Evolutionary conservation across 2,888 invertebrate genomes (phyloP), one percentile per base, ranked within the genome.

Genomic region (Microchrysa polita): DNA sequence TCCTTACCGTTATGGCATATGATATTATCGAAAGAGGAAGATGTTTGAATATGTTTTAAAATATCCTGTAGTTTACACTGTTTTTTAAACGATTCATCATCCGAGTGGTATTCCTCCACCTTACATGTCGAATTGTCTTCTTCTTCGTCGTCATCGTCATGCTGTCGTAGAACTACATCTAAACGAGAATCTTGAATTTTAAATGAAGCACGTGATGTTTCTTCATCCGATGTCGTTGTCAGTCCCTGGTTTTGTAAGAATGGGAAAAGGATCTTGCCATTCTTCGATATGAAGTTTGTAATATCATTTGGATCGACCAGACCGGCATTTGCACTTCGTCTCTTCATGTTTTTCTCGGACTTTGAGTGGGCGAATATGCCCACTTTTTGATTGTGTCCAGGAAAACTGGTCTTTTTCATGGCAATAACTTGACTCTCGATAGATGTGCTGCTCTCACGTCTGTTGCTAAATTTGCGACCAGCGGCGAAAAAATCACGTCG

Each of bases 401-500:
- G 83, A 77, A 82, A 84, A 1, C 81, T 83, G 1, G 83, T 83
- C 77, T 84, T 85, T 72, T 84, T 82, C n/a, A 85, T 77, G 2
- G 85, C 84, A 67, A 84, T 82, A 59, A 91, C 86, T 82, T 93
- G 93, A 78, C 93, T 94, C 81, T 94, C 94, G 44, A 94, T 89
- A 14, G 94, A 94, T 0, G 93, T 92, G 57, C 92, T 92, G 81
- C 93, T 93, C 65, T 91, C 92, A 0, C 82, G 79, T 2, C 81
- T 81, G 67, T 80, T 82, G 77, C 78, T 82, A 76, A 79, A 81
- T 73, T 80, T 82, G n/a, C 79, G 81, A 1, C 80, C 84, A 16
- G 80, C 80, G 69, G 75, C 72, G 14, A 83, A 81, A 72, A 83
- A 83, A 53, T 84, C 83, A 5, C 83, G 78, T 5, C 82, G 79